Evolutionary conservation across 2,113 vertebrate species (phyloP), one percentile per base, ranked within the genome.

Genomic region (Psammodynastes pulverulentus): DNA sequence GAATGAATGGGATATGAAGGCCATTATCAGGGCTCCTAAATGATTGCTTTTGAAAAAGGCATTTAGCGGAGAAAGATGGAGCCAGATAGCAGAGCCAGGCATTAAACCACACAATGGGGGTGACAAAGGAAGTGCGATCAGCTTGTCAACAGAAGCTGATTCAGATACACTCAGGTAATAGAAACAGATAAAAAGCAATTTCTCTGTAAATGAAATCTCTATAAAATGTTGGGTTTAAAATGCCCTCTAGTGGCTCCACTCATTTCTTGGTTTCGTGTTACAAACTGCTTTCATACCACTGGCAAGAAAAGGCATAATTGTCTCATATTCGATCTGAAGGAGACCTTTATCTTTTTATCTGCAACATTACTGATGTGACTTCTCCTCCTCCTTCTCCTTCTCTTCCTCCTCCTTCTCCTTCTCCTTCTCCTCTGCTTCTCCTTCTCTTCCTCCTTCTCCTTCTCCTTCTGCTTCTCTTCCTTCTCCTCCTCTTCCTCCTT

Each of bases 331-430:
- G 2, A 43, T 21, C 34, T 21, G 72, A 79, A 43, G 72, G 34
- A 9, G 34, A 79, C 0, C 0, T 39, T 79, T 79, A 79, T 3
- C 72, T 21, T 39, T 79, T 79, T 2, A 52, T 45, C 10, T 0
- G 89, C 19, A 0, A 0, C 3, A 0, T 15, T 9, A 0, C 54
- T 0, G 24, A 19, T 0, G 0, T 43, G 3, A 34, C n/a, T 0
- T 15, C 62, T 72, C 12, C 29, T 62, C 4, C 58, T 15, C 8
- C 8, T 56, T 23, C 54, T 58, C 9, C 56, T 56, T 23, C 54
- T 58, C 9, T 24, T 53, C 62, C 34, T 17, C 2, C n/a, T 72
- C 12, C 58, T 62, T 12, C 26, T 72, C 9, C 8, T 56, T 8
- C 54, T 58, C 9, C 56, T 58, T 26, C 9, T 26, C 56, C 19